Conservation (phyloP, 2,888 invertebrate genomes). For the Horisme vitalbata region DNA sequence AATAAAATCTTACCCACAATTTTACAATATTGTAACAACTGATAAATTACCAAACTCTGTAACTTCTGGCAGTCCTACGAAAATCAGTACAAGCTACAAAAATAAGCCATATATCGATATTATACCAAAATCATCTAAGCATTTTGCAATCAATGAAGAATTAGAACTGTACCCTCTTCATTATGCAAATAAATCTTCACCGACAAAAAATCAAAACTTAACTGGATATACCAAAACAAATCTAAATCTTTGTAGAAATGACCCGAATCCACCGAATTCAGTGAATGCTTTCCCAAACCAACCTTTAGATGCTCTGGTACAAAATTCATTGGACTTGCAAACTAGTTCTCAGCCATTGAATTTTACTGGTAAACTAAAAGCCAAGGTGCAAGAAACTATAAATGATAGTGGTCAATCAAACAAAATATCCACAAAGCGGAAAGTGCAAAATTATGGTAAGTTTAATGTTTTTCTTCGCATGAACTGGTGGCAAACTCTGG, state of each 20-base stretch:
- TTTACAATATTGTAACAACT: background rate
- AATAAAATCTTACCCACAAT: slow-evolving; percentile 4
- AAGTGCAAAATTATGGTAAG: slow-evolving; percentile 38
- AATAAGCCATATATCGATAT: background rate
- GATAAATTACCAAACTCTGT: slow-evolving; percentile 1
- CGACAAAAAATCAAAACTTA: background rate
- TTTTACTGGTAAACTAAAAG: background rate
- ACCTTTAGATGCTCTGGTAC: background rate
- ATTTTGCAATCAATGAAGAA: slow-evolving; percentile 5
- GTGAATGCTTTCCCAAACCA: background rate
- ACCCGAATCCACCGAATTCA: background rate
- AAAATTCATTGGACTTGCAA: background rate
- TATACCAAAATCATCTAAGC: slow-evolving; percentile 4
- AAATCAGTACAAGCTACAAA: background rate
- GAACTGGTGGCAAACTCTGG: too few species aligned
- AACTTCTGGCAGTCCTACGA: background rate
- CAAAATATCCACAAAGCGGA: too few species aligned
- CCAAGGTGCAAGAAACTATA: too few species aligned
- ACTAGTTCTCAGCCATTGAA: slow-evolving; percentile 1
- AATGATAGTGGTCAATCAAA: too few species aligned
- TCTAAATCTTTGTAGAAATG: background rate
- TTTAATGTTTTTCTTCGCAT: too few species aligned
- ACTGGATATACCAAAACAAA: background rate
- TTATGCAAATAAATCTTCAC: background rate
- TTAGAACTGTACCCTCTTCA: slow-evolving; percentile 8